Percentiles rank a stretch among this genome's conserved stretches.
Conservation (phyloP, 1,140 invertebrate genomes). For the Himalopsyche phryganea region DNA sequence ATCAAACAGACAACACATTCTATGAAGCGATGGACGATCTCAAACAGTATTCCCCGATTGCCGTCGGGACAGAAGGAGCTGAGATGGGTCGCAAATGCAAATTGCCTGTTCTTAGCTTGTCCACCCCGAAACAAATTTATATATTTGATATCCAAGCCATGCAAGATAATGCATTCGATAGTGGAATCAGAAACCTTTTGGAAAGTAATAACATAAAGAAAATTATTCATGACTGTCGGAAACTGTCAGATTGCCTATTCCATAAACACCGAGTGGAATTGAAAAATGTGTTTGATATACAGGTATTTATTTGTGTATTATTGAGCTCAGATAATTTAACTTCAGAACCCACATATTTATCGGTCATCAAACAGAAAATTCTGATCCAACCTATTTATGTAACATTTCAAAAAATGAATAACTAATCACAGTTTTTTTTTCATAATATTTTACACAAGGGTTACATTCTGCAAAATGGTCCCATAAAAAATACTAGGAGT, state of each 20-base stretch:
- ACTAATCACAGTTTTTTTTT: no score
- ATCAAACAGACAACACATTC: constrained; percentile 47
- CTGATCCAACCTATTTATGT: background rate
- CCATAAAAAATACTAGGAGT: no score
- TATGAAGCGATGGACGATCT: constrained; percentile 46
- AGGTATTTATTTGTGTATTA: no score
- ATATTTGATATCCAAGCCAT: constrained; percentile 51
- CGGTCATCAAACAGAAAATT: no score
- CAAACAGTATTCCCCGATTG: constrained; percentile 41
- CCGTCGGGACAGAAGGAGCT: constrained; percentile 45
- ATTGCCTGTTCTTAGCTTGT: constrained; percentile 47
- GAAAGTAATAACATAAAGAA: constrained; percentile 48
- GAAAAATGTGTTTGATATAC: constrained; percentile 51
- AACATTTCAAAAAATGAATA: no score
- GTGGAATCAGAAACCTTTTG: constrained; percentile 45
- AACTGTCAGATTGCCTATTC: constrained; percentile 49
- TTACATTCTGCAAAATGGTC: no score
- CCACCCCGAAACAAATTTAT: constrained; percentile 49
- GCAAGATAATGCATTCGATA: constrained; percentile 48
- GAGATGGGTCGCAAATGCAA: constrained; percentile 49
- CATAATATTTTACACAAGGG: no score
- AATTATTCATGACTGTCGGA: constrained; percentile 51
- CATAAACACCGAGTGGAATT: constrained; percentile 51
- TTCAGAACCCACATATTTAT: no score
- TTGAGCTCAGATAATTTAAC: no score